A percentile compares a stretch with the other conserved stretches of the same genome.
phyloP scores from a whole-genome alignment of 2,113 vertebrate genomes.

The Zonotrichia leucophrys region DNA sequence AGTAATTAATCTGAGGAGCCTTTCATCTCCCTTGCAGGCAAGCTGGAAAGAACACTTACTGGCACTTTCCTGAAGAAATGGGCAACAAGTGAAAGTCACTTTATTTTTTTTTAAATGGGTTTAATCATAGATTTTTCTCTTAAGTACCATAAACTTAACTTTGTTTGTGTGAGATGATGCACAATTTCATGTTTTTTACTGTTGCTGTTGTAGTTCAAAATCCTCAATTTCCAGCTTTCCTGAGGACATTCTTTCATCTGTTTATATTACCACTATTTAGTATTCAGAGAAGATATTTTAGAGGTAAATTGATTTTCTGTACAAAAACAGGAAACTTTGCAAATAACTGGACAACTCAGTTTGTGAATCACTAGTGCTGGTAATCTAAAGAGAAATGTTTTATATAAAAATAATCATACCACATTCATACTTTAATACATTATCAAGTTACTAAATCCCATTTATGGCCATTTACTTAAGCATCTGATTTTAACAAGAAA shows the following conservation, averaged over 20 bases:
- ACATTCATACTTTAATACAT: background rate
- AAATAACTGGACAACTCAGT: background rate
- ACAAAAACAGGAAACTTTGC: background rate
- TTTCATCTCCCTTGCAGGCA: conserved; percentile 12
- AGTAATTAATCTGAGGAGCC: conserved; percentile 55
- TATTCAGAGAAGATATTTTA: background rate
- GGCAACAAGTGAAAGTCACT: background rate
- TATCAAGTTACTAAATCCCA: background rate
- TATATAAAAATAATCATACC: background rate
- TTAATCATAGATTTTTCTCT: conserved; percentile 24
- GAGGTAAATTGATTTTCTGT: background rate
- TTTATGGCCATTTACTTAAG: background rate
- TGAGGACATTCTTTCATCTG: background rate
- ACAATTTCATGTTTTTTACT: background rate
- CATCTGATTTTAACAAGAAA: background rate
- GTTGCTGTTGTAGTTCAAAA: background rate
- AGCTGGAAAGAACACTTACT: conserved; percentile 1
- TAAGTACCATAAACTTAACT: background rate
- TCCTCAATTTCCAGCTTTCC: background rate
- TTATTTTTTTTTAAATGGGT: background rate
- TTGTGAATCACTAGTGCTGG: background rate
- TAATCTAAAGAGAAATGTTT: background rate
- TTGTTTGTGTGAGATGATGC: background rate
- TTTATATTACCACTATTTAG: background rate
- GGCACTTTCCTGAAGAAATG: conserved; percentile 17